Base-by-base conservation (phyloP, 2,113 vertebrate species). In the Micronycteris hirsuta region DNA sequence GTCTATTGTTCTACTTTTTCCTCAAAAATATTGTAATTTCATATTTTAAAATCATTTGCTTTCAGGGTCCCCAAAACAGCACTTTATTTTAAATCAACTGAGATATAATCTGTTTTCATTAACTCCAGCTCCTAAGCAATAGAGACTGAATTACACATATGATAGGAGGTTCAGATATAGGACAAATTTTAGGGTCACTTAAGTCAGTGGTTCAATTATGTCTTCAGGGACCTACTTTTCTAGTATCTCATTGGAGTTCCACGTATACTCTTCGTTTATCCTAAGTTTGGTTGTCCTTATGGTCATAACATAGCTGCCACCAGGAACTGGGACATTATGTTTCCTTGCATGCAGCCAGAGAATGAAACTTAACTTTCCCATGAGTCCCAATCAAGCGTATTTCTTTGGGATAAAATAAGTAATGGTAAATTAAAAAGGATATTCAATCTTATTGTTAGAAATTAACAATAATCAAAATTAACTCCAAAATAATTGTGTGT, bases 41-140 rank as follows among this genome's bases (percentile, higher is more conserved):
- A 7, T 76, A 17, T 56, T 82, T 83, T 94, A 89, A 24, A 83
- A 14, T 89, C 15, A 65, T 20, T 68, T 65, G 24, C 33, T 56
- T 14, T 14, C 6, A 45, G 12, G 17, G 0, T 1, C 45, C 31
- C 8, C 43, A 24, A 7, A 3, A 76, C 45, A 5, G 0, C 11
- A 56, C 2, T 4, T 61, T 38, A 68, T 45, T 93, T 56, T 76
- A 56, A 83, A 83, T 63, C 45, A 36, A 65, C 22, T 94, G 54
- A 65, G 4, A 54, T 65, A 49, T 15, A 67, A 17, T 83, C 70
- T 49, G 6, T 10, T 68, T 83, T 13, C 73, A 33, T 45, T 22
- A 38, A 56, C 11, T 38, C 67, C 67, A 38, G 28, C 45, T 33
- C 12, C 49, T n/a, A 68, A 73, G n/a, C 19, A 54, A 33, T 65